Base-by-base conservation (phyloP, 2,113 vertebrate genomes). In the Chionomys nivalis region DNA sequence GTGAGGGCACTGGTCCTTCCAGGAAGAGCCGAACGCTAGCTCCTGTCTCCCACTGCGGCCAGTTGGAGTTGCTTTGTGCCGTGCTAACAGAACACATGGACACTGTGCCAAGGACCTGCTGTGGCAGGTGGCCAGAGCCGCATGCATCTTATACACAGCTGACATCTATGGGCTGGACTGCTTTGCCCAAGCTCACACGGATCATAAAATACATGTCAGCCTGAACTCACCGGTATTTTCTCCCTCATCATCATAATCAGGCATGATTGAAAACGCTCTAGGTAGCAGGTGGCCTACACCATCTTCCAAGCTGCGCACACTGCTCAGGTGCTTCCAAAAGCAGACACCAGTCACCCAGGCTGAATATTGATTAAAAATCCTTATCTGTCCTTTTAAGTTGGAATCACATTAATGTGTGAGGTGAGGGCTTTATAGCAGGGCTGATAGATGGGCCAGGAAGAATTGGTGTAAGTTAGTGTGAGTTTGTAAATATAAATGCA, bases 271-370 rank as follows among this genome's bases (percentile, higher is more conserved):
- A 94, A 95, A 72, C 89, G 89, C 77, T 44, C 66, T 17, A 87
- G 96, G 97, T 72, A 77, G 96, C 95, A 95, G 93, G 95, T 97
- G 94, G 92, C 93, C 90, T 87, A 55, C 58, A 8, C 55, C 63
- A 88, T 5, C 6, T 92, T 78, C 49, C 90, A 94, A 95, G 96
- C 96, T 97, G 96, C 72, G 81, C 95, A 86, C 9, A 83, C 97
- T 94, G 94, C 31, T 94, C 65, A 0, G 76, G 65, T 65, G 90
- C 47, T 81, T 91, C 87, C 42, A 1, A 63, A 94, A 93, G 96
- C 52, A 95, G 95, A 94, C 96, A 96, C 63, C 91, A 89, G 93
- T 78, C 90, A 75, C 79, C 52, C 92, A 89, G 73, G 75, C 91
- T 93, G 93, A 93, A 92, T 63, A 96, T 13, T 96, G 94, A 75